These are phyloP conservation scores for Patella pellucida DNA, from an alignment of 2,888 invertebrate species.

Conservation along the genomic window DNA sequence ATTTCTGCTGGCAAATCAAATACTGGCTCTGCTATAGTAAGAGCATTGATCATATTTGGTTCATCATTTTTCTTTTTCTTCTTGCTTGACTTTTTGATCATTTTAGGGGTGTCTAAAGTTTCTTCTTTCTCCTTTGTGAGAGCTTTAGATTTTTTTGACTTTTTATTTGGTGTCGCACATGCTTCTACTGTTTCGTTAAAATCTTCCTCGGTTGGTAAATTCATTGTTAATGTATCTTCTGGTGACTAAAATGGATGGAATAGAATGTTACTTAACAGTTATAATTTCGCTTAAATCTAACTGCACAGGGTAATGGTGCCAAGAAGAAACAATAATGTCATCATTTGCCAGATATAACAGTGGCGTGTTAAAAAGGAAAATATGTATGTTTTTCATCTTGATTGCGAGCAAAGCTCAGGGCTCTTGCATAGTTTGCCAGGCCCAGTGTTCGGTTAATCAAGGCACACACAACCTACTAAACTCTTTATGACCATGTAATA, in stretches of 20 bases:
- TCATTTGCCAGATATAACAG: too few relatives aligned
- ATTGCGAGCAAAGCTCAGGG: too few relatives aligned
- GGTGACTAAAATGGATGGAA: not conserved
- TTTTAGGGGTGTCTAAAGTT: slow-evolving; percentile 9
- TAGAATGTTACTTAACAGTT: not conserved
- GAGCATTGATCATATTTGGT: not conserved
- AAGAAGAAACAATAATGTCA: too few relatives aligned
- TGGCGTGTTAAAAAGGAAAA: too few relatives aligned
- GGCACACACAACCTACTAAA: too few relatives aligned
- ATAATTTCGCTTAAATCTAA: too few relatives aligned
- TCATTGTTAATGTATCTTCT: not conserved
- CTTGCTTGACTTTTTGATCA: slow-evolving; percentile 29
- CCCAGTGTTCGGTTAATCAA: too few relatives aligned
- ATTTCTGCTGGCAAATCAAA: slow-evolving; percentile 58
- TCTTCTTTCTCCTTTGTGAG: slow-evolving; percentile 23
- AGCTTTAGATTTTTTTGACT: slow-evolving; percentile 30
- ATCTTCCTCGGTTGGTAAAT: slow-evolving; percentile 19
- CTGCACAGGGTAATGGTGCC: too few relatives aligned
- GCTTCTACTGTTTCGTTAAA: slow-evolving; percentile 16
- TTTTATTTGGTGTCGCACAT: slow-evolving; percentile 33
- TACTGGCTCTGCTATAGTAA: slow-evolving; percentile 27
- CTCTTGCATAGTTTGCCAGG: too few relatives aligned
- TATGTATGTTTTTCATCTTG: too few relatives aligned
- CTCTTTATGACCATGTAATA: too few relatives aligned
- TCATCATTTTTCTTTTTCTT: slow-evolving; percentile 27